Evolutionary conservation across 1,140 invertebrate genomes (phyloP), one percentile per base, ranked within the genome.

Genomic region (Drosophila novamexicana): DNA sequence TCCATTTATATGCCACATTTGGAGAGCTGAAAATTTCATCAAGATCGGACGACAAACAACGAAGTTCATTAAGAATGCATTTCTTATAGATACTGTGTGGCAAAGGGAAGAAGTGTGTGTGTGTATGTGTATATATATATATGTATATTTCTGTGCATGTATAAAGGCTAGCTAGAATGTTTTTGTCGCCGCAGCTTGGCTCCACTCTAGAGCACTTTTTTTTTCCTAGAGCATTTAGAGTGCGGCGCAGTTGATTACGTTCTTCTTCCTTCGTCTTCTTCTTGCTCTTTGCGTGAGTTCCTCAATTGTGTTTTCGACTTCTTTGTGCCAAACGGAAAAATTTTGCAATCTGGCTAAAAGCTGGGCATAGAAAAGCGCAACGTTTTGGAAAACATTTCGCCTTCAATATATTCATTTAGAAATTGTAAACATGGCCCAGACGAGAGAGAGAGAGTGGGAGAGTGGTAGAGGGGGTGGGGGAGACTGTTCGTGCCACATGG

Each of bases 331-430:
- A 74, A 74, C 62, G 82, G 58, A 65, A 62, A 29, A 75, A 75
- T 75, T 66, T 54, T 63, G 83, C 79, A 88, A 88, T 88, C 89
- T 89, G 72, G 58, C 79, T 88, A 89, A 88, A 88, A 88, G 83
- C 83, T 88, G 65, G 70, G 77, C 77, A 85, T 49, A 44, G 57
- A 66, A 85, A 71, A 79, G 83, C 37, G 78, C 82, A 85, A 34
- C 59, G 76, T 71, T 81, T 88, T 86, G 75, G 50, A 70, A 86
- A 88, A 66, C 40, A 64, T 76, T 72, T 67, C 50, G 78, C 81
- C 79, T 29, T 62, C 75, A 45, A 86, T 86, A 63, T 70, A 70
- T 68, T 52, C 58, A 59, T 80, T 79, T 79, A 63, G 66, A 73
- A 83, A 77, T 71, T 79, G 66, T 75, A 77, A 80, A 83, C 84